These are phyloP conservation scores for Taeniopygia guttata DNA, from an alignment of 2,797 vertebrate genomes.

Conservation along the genomic window DNA sequence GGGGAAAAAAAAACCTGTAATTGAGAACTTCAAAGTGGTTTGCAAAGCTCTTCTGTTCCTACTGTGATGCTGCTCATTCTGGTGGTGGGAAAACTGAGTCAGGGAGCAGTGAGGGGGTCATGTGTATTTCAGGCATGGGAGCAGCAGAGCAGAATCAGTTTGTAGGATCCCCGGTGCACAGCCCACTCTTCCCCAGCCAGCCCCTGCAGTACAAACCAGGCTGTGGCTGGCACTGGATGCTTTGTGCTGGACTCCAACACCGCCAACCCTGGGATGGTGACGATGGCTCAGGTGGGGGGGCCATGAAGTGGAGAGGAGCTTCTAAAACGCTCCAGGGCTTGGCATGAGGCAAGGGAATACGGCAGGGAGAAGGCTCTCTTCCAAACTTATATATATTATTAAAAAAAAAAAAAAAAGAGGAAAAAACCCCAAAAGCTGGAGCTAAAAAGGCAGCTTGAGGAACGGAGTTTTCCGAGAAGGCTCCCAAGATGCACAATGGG, in stretches of 20 bases:
- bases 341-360: constrained; percentile 16
- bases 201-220: not conserved
- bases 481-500: constrained; percentile 66
- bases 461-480: constrained; percentile 60
- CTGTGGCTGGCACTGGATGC: not conserved
- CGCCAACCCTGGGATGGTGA: not conserved
- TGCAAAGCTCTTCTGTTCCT: not conserved
- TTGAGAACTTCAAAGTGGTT: not conserved
- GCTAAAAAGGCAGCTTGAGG: constrained; percentile 41
- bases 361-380: not conserved
- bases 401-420: not conserved
- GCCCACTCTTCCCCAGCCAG: not conserved
- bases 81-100: not conserved
- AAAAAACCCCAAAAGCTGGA: not conserved
- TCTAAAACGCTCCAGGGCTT: not conserved
- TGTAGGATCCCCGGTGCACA: not conserved
- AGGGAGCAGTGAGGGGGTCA: not conserved
- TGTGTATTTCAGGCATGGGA: not conserved
- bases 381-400: constrained; percentile 13
- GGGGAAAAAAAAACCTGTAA: not conserved
- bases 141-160: not conserved
- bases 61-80: not conserved
- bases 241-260: not conserved
- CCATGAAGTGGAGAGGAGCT: not conserved
- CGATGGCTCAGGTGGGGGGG: rapidly evolving